These are phyloP conservation scores for Andrena trimmerana DNA, from an alignment of 2,888 invertebrate genomes.

Conservation along the genomic window DNA sequence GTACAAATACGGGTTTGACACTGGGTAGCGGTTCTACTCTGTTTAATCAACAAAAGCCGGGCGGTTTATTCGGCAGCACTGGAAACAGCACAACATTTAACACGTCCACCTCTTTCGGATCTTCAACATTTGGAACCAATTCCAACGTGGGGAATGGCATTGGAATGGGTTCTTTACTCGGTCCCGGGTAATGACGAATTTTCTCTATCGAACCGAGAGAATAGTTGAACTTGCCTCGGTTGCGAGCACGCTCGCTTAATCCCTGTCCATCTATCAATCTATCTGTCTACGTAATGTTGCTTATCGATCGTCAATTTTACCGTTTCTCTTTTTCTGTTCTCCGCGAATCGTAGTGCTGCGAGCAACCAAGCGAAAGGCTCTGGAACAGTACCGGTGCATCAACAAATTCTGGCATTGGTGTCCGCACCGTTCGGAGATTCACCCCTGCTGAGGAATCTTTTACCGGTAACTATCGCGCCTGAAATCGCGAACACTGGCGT, in stretches of 20 bases:
- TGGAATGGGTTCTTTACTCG: slow-evolving; percentile 75
- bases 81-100: slow-evolving; percentile 85
- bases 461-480: slow-evolving; percentile 79
- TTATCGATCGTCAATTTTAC: background rate
- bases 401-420: slow-evolving; percentile 91
- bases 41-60: slow-evolving; percentile 85
- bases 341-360: slow-evolving; percentile 67
- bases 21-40: slow-evolving; percentile 77
- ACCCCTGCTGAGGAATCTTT: slow-evolving; percentile 92
- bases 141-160: slow-evolving; percentile 73
- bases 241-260: background rate
- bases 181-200: slow-evolving; percentile 71
- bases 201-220: background rate
- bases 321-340: slow-evolving; percentile 3
- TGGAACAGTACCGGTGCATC: slow-evolving; percentile 87
- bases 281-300: background rate
- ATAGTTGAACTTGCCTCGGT: slow-evolving; percentile 2
- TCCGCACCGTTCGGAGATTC: slow-evolving; percentile 95
- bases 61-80: slow-evolving; percentile 86
- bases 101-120: slow-evolving; percentile 81
- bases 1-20: slow-evolving; percentile 84
- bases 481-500: no score
- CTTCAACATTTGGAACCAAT: slow-evolving; percentile 83
- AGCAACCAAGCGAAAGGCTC: slow-evolving; percentile 80
- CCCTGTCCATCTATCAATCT: background rate